phyloP scores from a whole-genome alignment of 1,140 invertebrate species.

The Goniozus legneri region DNA sequence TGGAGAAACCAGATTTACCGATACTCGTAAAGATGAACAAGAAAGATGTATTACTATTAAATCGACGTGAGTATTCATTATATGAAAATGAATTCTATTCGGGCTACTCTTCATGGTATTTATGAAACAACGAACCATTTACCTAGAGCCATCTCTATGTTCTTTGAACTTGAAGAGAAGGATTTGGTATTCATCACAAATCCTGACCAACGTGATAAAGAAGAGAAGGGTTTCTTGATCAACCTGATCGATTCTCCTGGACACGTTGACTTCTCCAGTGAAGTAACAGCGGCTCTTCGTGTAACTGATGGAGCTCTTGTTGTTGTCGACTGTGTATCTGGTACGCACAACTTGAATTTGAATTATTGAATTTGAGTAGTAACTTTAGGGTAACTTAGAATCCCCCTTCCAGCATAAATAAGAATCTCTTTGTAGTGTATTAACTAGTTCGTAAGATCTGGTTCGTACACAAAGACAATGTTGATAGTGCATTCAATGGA shows the following conservation, averaged over 20 bases:
- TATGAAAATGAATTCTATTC: too few species aligned
- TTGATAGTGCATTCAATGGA: slow-evolving; percentile 55
- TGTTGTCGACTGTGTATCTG: slow-evolving; percentile 99
- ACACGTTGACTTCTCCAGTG: slow-evolving; percentile 99
- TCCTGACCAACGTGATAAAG: slow-evolving; percentile 84
- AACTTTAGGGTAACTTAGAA: background rate
- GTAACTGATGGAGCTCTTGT: slow-evolving; percentile 99
- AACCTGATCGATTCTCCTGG: slow-evolving; percentile 99
- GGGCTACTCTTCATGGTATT: too few species aligned
- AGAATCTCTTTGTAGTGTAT: slow-evolving; percentile 51
- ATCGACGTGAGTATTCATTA: slow-evolving; percentile 83
- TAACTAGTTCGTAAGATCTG: slow-evolving; percentile 24
- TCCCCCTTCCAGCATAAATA: slow-evolving; percentile 52
- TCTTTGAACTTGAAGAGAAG: slow-evolving; percentile 91
- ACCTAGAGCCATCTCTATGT: slow-evolving; percentile 94
- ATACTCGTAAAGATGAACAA: slow-evolving; percentile 99
- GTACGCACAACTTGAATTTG: slow-evolving; percentile 55
- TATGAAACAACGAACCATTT: too few species aligned
- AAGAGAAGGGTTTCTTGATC: slow-evolving; percentile 94
- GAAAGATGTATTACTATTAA: slow-evolving; percentile 99
- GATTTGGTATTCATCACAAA: slow-evolving; percentile 89
- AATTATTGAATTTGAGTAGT: background rate
- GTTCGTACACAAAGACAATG: slow-evolving; percentile 41
- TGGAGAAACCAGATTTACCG: slow-evolving; percentile 98
- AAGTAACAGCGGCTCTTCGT: slow-evolving; percentile 97